Conservation (phyloP, 2,888 invertebrate genomes). For the Cryptosula pallasiana region DNA sequence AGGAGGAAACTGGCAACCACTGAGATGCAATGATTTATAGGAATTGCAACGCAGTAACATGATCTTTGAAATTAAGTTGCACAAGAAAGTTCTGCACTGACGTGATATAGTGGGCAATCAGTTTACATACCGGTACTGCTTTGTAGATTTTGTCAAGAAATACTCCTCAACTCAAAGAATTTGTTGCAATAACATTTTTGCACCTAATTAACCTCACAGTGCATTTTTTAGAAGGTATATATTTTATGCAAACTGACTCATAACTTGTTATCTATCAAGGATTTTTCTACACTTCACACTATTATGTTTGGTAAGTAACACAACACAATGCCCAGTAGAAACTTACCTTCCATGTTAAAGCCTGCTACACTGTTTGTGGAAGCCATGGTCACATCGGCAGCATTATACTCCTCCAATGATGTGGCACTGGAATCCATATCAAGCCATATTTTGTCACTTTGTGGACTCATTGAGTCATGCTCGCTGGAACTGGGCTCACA, state of each 20-base stretch:
- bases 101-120: too few relatives aligned
- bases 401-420: conserved; percentile 12
- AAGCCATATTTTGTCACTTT: background rate
- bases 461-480: background rate
- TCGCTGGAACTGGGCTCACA: background rate
- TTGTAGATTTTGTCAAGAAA: background rate
- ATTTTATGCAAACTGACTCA: too few relatives aligned
- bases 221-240: too few relatives aligned
- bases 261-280: too few relatives aligned
- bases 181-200: background rate
- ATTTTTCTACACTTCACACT: too few relatives aligned
- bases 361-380: background rate
- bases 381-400: conserved; percentile 1
- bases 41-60: too few relatives aligned
- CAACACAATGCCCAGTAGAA: too few relatives aligned
- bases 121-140: background rate
- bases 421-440: background rate
- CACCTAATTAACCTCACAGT: background rate
- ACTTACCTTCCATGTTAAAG: conserved; percentile 12
- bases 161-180: background rate
- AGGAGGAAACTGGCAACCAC: too few relatives aligned
- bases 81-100: too few relatives aligned
- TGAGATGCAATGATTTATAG: too few relatives aligned
- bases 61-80: too few relatives aligned
- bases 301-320: too few relatives aligned